Conservation (phyloP, 2,797 vertebrate genomes). For the Hypotaenidia okinawae region DNA sequence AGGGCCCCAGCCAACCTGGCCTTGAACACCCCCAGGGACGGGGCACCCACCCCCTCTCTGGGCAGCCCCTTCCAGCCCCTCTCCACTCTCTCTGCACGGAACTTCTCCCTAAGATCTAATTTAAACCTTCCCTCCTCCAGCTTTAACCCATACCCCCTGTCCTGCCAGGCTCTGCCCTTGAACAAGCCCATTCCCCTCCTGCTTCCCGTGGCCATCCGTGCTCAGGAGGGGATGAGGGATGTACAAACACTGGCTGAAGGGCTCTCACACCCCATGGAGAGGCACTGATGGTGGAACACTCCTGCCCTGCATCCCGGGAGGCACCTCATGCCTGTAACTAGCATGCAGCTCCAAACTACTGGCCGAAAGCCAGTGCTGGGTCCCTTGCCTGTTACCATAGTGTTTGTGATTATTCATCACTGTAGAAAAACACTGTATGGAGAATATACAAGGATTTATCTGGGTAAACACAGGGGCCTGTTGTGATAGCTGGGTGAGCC, state of each 20-base stretch:
- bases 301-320: not conserved
- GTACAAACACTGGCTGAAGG: not conserved
- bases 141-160: too few species aligned
- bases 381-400: not conserved
- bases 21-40: too few species aligned
- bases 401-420: not conserved
- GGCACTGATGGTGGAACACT: fast-evolving
- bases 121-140: too few species aligned
- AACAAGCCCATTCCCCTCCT: too few species aligned
- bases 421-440: not conserved
- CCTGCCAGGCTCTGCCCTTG: too few species aligned
- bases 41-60: too few species aligned
- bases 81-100: too few species aligned
- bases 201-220: not conserved
- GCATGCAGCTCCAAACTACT: not conserved
- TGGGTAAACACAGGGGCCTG: not conserved
- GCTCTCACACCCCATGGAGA: not conserved
- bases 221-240: not conserved
- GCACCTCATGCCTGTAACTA: not conserved
- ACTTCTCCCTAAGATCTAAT: too few species aligned
- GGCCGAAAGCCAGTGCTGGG: not conserved
- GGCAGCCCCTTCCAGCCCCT: too few species aligned
- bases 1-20: too few species aligned
- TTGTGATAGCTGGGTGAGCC: not conserved
- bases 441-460: not conserved